Percentiles rank a stretch among this genome's conserved stretches.
Conservation (phyloP, 2,113 vertebrate species). For the Malaclemys terrapin region DNA sequence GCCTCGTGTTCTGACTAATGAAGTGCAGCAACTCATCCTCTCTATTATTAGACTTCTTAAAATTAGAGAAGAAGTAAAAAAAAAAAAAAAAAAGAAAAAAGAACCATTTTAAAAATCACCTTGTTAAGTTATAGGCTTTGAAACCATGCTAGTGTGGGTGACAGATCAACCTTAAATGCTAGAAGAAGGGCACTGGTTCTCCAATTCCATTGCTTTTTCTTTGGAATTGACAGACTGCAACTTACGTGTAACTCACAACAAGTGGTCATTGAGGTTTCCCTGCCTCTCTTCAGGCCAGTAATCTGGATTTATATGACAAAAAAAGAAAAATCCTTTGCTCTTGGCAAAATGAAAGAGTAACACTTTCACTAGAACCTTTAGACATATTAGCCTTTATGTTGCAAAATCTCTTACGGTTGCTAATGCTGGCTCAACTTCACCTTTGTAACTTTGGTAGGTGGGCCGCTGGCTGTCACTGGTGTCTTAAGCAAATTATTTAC, state of each 20-base stretch:
- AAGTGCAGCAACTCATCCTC: background rate
- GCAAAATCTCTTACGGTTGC: background rate
- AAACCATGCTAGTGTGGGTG: background rate
- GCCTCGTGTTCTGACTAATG: background rate
- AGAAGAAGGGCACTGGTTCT: background rate
- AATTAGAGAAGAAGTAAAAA: fast-evolving
- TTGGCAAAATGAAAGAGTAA: background rate
- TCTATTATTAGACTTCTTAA: background rate
- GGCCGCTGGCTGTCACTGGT: background rate
- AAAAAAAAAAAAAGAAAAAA: background rate
- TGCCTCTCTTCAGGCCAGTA: fast-evolving
- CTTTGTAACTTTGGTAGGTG: background rate
- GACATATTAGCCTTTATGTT: background rate
- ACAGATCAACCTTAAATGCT: background rate
- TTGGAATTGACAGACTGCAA: background rate
- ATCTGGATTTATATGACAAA: background rate
- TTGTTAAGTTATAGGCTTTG: fast-evolving
- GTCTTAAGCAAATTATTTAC: background rate
- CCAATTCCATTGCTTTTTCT: background rate
- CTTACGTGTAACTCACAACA: no score
- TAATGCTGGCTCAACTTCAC: background rate
- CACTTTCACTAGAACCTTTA: background rate
- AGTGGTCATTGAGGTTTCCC: background rate
- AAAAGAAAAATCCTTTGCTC: background rate
- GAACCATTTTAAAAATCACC: background rate